Conservation (phyloP, 2,797 vertebrate genomes). For the Pelobates cultripes region DNA sequence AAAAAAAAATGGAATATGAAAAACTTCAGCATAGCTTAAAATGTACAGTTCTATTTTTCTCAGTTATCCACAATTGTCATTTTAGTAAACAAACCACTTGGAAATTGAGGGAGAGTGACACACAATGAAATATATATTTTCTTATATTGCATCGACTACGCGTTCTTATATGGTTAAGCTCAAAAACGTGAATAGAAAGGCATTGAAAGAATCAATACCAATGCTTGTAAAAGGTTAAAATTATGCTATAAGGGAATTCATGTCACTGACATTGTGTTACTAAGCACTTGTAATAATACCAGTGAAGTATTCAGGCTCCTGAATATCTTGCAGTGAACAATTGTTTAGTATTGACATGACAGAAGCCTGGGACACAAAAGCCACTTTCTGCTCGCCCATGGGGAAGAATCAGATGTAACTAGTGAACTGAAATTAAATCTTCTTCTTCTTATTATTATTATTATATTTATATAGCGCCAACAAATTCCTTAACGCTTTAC, state of each 20-base stretch:
- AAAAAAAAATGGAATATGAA: too few relatives aligned
- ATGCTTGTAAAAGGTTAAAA: slow-evolving; percentile 60
- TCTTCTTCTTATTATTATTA: neutral
- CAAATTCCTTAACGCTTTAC: too few relatives aligned
- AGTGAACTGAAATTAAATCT: slow-evolving; percentile 36
- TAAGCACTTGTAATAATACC: slow-evolving; percentile 61
- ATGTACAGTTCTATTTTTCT: too few relatives aligned
- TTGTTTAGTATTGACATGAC: slow-evolving; percentile 36
- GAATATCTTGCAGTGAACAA: slow-evolving; percentile 45
- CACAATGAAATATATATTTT: neutral
- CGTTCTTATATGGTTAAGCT: neutral
- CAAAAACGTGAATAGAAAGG: slow-evolving; percentile 14
- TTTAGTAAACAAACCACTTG: too few relatives aligned
- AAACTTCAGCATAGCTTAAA: too few relatives aligned
- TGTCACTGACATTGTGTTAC: slow-evolving; percentile 59
- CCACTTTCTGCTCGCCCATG: slow-evolving; percentile 12
- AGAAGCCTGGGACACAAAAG: slow-evolving; percentile 25
- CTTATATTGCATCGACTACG: neutral
- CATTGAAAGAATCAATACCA: slow-evolving; percentile 55
- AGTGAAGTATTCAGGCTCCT: slow-evolving; percentile 55
- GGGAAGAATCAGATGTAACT: slow-evolving; percentile 30
- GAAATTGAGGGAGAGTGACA: too few relatives aligned
- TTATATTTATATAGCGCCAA: too few relatives aligned
- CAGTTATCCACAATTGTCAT: too few relatives aligned
- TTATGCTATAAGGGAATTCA: slow-evolving; percentile 58